Conservation (phyloP, 2,888 invertebrate genomes). For the Caenorhabditis panamensis region DNA sequence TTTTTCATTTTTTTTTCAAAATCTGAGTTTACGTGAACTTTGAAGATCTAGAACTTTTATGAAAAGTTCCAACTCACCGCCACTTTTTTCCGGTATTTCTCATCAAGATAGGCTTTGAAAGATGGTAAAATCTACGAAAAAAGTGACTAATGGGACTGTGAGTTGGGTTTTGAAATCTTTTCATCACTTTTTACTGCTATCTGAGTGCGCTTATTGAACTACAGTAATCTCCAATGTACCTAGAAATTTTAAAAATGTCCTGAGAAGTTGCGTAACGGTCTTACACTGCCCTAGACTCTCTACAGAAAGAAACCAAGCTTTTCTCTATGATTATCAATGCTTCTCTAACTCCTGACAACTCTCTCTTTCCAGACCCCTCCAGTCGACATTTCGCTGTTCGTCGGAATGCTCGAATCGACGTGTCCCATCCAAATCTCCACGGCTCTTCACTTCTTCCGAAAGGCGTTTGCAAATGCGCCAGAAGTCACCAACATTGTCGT, state of each 20-base stretch:
- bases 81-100: neutral
- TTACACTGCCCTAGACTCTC: too few relatives aligned
- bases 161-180: neutral
- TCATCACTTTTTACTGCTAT: too few relatives aligned
- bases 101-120: neutral
- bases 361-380: neutral
- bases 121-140: conserved; percentile 49
- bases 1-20: neutral
- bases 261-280: too few relatives aligned
- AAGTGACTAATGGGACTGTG: conserved; percentile 29
- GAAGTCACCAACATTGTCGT: conserved; percentile 20
- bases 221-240: too few relatives aligned
- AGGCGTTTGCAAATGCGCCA: conserved; percentile 43
- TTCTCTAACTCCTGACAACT: neutral
- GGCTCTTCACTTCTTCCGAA: conserved; percentile 57
- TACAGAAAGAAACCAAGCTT: too few relatives aligned
- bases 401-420: conserved; percentile 48
- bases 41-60: too few relatives aligned
- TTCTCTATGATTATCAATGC: too few relatives aligned
- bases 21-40: too few relatives aligned
- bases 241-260: too few relatives aligned
- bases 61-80: too few relatives aligned
- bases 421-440: conserved; percentile 51
- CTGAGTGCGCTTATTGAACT: too few relatives aligned
- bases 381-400: conserved; percentile 27